These are phyloP conservation scores for Chloromyia formosa DNA, from an alignment of 2,888 invertebrate species.

Conservation along the genomic window DNA sequence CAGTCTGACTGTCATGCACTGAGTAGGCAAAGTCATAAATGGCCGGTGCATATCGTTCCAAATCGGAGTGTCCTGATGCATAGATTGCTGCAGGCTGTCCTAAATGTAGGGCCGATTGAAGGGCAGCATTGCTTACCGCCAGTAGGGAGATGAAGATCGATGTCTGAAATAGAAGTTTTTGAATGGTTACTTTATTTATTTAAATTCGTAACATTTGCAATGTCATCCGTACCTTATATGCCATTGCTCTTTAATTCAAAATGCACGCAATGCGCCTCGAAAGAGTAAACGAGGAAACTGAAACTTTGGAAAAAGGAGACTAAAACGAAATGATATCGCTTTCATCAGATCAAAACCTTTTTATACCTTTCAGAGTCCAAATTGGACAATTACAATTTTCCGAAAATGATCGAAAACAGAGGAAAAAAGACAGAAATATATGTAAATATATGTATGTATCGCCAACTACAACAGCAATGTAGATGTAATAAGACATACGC, in stretches of 20 bases:
- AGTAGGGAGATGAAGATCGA: background rate
- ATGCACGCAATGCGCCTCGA: background rate
- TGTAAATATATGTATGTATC: no score
- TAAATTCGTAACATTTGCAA: background rate
- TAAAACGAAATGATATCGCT: slow-evolving; percentile 42
- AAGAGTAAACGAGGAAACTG: background rate
- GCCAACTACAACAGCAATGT: no score
- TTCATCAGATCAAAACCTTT: slow-evolving; percentile 25
- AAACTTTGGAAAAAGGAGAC: slow-evolving; percentile 32
- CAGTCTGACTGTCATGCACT: slow-evolving; percentile 62
- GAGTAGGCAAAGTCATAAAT: slow-evolving; percentile 63
- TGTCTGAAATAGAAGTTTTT: background rate
- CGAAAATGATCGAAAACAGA: background rate
- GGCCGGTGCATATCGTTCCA: slow-evolving; percentile 49
- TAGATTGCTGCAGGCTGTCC: background rate
- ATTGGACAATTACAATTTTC: background rate
- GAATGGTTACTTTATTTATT: background rate
- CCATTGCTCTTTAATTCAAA: slow-evolving; percentile 41
- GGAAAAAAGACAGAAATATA: background rate
- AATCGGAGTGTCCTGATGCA: slow-evolving; percentile 18
- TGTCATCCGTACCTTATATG: slow-evolving; percentile 36
- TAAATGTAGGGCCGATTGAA: background rate
- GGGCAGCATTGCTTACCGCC: slow-evolving; percentile 23
- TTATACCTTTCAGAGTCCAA: slow-evolving; percentile 39
- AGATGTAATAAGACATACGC: no score